phyloP scores from a whole-genome alignment of 2,888 invertebrate species.

The Dicroscelio sp. region DNA sequence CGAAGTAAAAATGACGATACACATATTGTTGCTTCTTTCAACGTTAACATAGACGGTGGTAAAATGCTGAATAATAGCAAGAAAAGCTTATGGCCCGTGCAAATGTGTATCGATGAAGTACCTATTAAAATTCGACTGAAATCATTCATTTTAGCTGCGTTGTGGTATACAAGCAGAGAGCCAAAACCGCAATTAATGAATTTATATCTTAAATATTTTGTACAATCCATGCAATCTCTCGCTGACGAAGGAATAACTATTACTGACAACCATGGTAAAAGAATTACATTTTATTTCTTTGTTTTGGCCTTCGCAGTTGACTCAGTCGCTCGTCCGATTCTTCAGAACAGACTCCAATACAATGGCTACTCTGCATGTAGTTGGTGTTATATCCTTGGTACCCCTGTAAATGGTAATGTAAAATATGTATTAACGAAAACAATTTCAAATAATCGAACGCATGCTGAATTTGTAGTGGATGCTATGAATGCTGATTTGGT shows the following conservation, averaged over 20 bases:
- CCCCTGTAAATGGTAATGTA: background rate
- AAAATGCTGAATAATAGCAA: constrained; percentile 23
- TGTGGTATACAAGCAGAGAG: constrained; percentile 47
- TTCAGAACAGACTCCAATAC: constrained; percentile 10
- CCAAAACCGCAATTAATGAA: constrained; percentile 28
- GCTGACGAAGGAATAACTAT: constrained; percentile 2
- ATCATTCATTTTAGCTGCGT: background rate
- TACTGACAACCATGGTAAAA: background rate
- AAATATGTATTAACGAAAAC: too few relatives aligned
- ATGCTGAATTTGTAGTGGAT: background rate
- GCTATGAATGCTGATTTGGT: background rate
- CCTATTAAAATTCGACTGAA: background rate
- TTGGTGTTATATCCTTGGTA: constrained; percentile 7
- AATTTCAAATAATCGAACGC: too few relatives aligned
- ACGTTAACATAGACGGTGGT: constrained; percentile 40
- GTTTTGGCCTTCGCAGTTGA: background rate
- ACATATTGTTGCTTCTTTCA: constrained; percentile 19
- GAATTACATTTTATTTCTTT: constrained; percentile 14
- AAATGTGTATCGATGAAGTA: constrained; percentile 37
- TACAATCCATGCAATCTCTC: background rate
- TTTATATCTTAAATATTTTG: constrained; percentile 33
- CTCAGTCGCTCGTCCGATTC: background rate
- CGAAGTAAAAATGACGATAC: constrained; percentile 16
- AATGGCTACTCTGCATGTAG: constrained; percentile 28
- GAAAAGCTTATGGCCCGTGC: constrained; percentile 39